Percentiles rank a stretch among this genome's conserved stretches.
These are phyloP conservation scores for Contarinia nasturtii DNA, from an alignment of 1,140 invertebrate genomes.

Conservation along the genomic window DNA sequence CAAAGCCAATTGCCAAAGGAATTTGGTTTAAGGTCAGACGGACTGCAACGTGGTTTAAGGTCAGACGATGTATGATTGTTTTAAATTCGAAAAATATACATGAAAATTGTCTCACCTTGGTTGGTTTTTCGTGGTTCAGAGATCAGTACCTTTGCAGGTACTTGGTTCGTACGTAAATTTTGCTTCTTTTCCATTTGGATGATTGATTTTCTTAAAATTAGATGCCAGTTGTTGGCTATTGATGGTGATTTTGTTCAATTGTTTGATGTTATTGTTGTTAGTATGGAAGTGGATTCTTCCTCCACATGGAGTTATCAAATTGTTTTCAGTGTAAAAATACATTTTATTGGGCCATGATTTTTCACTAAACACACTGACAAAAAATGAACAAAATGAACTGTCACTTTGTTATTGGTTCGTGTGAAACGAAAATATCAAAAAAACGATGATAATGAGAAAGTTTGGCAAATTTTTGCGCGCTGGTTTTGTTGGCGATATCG, in stretches of 20 bases:
- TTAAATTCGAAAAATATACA: too few species aligned
- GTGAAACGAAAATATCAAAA: not conserved
- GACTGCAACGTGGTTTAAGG: too few species aligned
- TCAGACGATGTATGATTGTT: too few species aligned
- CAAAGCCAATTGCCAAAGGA: too few species aligned
- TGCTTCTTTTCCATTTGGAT: constrained; percentile 34
- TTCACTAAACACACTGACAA: constrained; percentile 6
- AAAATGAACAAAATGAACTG: not conserved
- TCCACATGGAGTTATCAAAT: constrained; percentile 42
- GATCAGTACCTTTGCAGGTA: constrained; percentile 26
- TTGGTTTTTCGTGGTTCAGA: constrained; percentile 32
- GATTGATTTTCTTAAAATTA: constrained; percentile 9
- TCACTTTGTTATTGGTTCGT: not conserved
- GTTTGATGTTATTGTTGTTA: not conserved
- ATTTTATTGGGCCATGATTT: constrained; percentile 59
- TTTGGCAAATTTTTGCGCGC: too few species aligned
- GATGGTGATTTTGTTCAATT: not conserved
- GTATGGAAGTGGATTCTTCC: constrained; percentile 29
- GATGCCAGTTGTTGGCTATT: too few species aligned
- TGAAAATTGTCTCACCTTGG: too few species aligned
- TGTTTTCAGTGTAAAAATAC: constrained; percentile 35
- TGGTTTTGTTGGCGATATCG: too few species aligned
- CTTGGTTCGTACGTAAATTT: constrained; percentile 23
- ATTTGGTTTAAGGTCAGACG: too few species aligned
- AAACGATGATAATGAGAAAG: not conserved